phyloP scores from a whole-genome alignment of 1,140 invertebrate species.

The Panulirus ornatus region DNA sequence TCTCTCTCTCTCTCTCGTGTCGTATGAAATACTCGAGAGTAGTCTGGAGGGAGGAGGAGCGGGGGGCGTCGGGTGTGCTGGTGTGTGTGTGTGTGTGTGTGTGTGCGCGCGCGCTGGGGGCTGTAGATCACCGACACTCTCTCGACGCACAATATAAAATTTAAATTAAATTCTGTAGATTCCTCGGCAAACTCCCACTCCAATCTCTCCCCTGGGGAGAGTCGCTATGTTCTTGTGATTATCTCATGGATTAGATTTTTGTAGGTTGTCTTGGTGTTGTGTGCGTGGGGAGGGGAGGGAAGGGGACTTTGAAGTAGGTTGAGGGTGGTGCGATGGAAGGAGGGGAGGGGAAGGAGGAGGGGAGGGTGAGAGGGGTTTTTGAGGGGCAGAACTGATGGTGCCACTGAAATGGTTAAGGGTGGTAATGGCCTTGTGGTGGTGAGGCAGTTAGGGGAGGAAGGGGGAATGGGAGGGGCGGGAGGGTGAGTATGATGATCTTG shows the following conservation, averaged over 20 bases:
- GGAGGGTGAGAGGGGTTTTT: not conserved
- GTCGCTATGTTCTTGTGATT: constrained; percentile 35
- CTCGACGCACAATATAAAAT: constrained; percentile 60
- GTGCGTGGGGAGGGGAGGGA: not conserved
- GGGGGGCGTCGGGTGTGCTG: too few species aligned
- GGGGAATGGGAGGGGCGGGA: too few species aligned
- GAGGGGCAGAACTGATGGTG: not conserved
- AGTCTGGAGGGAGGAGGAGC: too few species aligned
- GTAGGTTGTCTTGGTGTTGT: not conserved
- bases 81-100: too few species aligned
- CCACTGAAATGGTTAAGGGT: not conserved
- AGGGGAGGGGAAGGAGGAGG: not conserved
- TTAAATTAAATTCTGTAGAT: constrained; percentile 70
- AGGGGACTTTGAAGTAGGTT: too few species aligned
- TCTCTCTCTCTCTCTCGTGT: not conserved
- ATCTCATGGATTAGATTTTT: constrained; percentile 50
- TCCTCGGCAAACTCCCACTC: constrained; percentile 39
- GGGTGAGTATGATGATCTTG: too few species aligned
- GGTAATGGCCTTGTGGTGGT: not conserved
- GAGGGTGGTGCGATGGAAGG: not conserved
- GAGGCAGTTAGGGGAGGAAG: not conserved
- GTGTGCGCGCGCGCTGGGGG: too few species aligned
- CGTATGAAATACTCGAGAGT: too few species aligned
- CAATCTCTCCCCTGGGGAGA: constrained; percentile 36
- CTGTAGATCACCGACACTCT: not conserved